Conservation (phyloP, 1,140 invertebrate species). For the Cyphomyrmex costatus region DNA sequence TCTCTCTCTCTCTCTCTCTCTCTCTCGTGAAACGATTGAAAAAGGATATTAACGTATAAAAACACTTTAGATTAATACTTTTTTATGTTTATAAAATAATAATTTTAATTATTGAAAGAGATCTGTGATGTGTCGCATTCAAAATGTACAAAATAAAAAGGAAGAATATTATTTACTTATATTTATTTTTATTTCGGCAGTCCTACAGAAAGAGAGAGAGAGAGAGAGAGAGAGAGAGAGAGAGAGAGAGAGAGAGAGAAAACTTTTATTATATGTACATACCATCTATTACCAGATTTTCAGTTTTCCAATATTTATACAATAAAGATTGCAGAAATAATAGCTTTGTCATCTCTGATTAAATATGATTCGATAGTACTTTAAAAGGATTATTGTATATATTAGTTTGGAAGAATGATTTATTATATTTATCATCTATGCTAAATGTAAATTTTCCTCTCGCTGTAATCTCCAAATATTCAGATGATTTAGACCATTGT, state of each 20-base stretch:
- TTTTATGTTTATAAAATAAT: background rate
- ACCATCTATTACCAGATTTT: background rate
- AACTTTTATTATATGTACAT: background rate
- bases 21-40: background rate
- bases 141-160: background rate
- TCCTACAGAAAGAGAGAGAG: no score
- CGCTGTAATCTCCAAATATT: background rate
- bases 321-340: conserved; percentile 26
- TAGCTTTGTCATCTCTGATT: conserved; percentile 11
- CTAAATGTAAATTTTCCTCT: conserved; percentile 1
- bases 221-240: no score
- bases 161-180: no score
- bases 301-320: conserved; percentile 26
- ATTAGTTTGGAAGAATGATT: conserved; percentile 22
- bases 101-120: conserved; percentile 12
- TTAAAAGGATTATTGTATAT: conserved; percentile 1
- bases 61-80: background rate
- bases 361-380: background rate
- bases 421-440: conserved; percentile 25
- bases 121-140: background rate
- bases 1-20: background rate
- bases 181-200: no score
- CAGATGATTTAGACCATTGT: background rate
- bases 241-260: no score
- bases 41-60: background rate